Evolutionary conservation across 1,140 invertebrate genomes (phyloP), one percentile per base, ranked within the genome.

Genomic region (Leucophenga varia): DNA sequence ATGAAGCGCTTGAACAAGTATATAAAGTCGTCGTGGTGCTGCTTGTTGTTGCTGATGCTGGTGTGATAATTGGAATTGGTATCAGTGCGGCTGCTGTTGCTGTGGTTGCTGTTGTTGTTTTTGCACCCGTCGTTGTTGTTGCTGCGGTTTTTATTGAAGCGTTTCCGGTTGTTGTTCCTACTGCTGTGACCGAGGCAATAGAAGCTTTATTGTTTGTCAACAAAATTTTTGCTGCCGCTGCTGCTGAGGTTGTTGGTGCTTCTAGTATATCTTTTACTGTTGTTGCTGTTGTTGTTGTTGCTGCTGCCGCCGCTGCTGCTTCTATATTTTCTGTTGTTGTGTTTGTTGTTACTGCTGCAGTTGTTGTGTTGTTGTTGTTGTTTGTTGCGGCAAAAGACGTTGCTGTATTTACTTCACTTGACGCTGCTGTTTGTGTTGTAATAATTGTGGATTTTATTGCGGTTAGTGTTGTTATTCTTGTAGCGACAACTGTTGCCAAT

Each of bases 141-240:
- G n/a, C 7, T 25, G 14, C 14, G 44, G 54, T 16, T 47, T 38
- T 10, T 49, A 32, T n/a, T 14, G 42, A 7, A 43, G 25, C n/a
- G 35, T 13, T 8, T 10, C 13, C 9, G 17, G 40, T 25, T 12
- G 21, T 25, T 34, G 32, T 38, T 47, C 18, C 2, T 31, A 12
- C 17, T 6, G 92, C 88, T 96, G 93, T 74, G 80, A 59, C 56
- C 56, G 56, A 59, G 54, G 56, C 56, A 47, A 50, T 56, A 59
- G n/a, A n/a, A n/a, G 47, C 80, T 76, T 55, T 43, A 53, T 47
- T 52, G 36, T 57, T 53, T 58, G 34, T 51, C 48, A 47, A 30
- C 38, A 22, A 35, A 48, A 19, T 52, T 35, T 43, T 22, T 5
- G 32, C 14, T 35, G 25, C 12, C 32, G 41, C 40, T 49, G 31